Evolutionary conservation across 2,888 invertebrate species (phyloP).

Genomic region (Luperina testacea): DNA sequence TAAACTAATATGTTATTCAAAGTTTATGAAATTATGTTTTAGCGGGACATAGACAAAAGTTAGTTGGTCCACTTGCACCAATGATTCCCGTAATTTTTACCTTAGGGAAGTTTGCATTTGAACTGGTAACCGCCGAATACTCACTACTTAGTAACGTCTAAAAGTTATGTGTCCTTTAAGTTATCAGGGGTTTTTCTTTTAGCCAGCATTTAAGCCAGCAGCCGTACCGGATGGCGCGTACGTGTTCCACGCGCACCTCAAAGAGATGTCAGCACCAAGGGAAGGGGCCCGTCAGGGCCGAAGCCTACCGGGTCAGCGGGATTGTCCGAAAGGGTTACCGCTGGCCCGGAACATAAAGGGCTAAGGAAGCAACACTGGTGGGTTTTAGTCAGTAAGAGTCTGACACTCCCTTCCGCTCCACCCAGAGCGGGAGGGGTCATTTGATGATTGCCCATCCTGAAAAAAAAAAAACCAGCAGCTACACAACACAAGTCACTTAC

Average conservation of each 20-base stretch:
- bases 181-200: not conserved
- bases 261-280: too few species aligned
- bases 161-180: not conserved
- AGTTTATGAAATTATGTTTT: not conserved
- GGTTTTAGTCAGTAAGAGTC: too few species aligned
- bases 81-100: not conserved
- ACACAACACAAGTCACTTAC: not conserved
- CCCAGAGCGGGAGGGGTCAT: too few species aligned
- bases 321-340: too few species aligned
- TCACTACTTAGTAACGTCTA: not conserved
- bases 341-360: too few species aligned
- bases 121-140: not conserved
- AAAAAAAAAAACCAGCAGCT: not conserved
- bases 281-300: too few species aligned
- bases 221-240: too few species aligned
- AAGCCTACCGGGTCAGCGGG: too few species aligned
- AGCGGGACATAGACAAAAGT: not conserved
- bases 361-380: too few species aligned
- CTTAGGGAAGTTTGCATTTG: not conserved
- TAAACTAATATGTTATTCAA: not conserved
- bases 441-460: too few species aligned
- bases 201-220: not conserved
- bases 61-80: not conserved
- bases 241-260: too few species aligned
- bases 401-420: too few species aligned